Evolutionary conservation across 1,140 invertebrate genomes (phyloP).

Genomic region (Aphis craccivora): DNA sequence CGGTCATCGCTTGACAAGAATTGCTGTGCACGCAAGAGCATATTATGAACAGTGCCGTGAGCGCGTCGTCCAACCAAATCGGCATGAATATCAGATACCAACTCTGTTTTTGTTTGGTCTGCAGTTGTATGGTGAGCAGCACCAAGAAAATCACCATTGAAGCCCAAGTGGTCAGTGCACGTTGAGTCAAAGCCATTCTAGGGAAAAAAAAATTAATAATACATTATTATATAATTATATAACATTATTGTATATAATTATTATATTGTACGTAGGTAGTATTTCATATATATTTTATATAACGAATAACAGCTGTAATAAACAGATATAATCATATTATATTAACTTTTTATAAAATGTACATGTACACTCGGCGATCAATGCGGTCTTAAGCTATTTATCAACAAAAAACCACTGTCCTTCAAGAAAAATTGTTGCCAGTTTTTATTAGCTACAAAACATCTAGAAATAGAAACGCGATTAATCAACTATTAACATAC

Average conservation of each 20-base stretch:
- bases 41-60: slow-evolving; percentile 43
- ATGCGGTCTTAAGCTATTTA: neutral
- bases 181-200: slow-evolving; percentile 49
- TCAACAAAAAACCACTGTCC: neutral
- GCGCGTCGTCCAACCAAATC: slow-evolving; percentile 51
- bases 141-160: slow-evolving; percentile 53
- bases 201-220: neutral
- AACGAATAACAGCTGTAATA: neutral
- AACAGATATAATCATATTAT: neutral
- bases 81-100: slow-evolving; percentile 55
- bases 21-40: slow-evolving; percentile 50
- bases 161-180: slow-evolving; percentile 49
- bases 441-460: neutral
- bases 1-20: slow-evolving; percentile 33
- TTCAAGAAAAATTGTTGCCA: neutral
- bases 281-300: too few relatives aligned
- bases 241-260: too few relatives aligned
- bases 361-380: neutral
- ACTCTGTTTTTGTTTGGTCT: slow-evolving; percentile 46
- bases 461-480: neutral
- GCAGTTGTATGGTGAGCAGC: slow-evolving; percentile 51
- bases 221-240: too few relatives aligned
- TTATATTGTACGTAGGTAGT: neutral
- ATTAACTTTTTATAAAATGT: neutral
- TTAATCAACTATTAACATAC: neutral